Conservation (phyloP, 2,797 vertebrate genomes). For the Megaceryle alcyon region DNA sequence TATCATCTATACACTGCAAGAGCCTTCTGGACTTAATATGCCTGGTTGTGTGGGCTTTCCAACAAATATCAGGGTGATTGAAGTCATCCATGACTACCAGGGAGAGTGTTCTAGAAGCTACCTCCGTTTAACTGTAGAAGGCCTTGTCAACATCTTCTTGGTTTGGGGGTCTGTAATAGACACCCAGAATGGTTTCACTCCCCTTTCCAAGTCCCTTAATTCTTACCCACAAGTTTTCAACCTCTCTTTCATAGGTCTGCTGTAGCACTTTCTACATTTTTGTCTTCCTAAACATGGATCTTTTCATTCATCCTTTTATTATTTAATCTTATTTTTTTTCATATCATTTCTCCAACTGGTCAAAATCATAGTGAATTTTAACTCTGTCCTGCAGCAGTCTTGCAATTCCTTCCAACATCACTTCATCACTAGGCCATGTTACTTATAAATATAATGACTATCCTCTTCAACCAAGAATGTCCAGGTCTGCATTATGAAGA, state of each 20-base stretch:
- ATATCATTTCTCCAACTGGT: neutral
- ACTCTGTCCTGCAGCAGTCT: neutral
- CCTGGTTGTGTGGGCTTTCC: too few species aligned
- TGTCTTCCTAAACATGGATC: neutral
- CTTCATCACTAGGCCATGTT: neutral
- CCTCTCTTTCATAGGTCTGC: neutral
- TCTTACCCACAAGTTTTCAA: too few species aligned
- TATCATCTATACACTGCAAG: too few species aligned
- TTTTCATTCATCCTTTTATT: neutral
- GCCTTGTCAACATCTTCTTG: too few species aligned
- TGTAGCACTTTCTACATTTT: neutral
- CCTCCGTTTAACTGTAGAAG: too few species aligned
- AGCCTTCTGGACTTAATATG: too few species aligned
- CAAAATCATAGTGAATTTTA: neutral
- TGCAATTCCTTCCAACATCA: neutral
- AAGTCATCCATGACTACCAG: too few species aligned
- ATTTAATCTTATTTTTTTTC: neutral
- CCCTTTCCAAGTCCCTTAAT: too few species aligned
- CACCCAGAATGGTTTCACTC: too few species aligned
- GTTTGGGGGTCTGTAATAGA: too few species aligned
- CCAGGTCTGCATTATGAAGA: neutral
- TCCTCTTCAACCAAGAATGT: neutral
- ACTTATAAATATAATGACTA: neutral
- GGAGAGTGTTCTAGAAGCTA: too few species aligned
- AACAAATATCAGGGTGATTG: too few species aligned